phyloP scores from a whole-genome alignment of 2,888 invertebrate species.

The Amphipyra berbera region DNA sequence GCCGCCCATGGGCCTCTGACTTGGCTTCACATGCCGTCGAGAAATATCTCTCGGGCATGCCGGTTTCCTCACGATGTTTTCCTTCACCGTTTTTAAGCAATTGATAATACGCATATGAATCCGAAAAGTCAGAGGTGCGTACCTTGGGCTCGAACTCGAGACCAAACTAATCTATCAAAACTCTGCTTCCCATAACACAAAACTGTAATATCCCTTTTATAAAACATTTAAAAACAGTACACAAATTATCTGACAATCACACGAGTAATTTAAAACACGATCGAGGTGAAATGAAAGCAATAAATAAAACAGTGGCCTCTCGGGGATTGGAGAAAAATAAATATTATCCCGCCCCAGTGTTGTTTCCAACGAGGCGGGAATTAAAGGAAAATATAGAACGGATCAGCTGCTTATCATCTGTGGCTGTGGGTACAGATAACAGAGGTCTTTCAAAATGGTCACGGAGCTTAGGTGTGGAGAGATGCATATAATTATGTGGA shows the following conservation, averaged over 20 bases:
- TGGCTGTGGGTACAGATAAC: constrained; percentile 30
- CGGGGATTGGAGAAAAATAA: constrained; percentile 70
- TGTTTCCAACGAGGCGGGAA: constrained; percentile 52
- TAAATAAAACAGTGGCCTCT: constrained; percentile 72
- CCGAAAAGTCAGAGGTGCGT: too few relatives aligned
- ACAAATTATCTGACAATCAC: constrained; percentile 77
- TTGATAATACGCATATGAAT: too few relatives aligned
- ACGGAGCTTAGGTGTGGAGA: constrained; percentile 3
- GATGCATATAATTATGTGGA: too few relatives aligned
- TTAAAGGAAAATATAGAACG: constrained; percentile 59
- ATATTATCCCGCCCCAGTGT: constrained; percentile 63
- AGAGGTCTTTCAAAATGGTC: neutral
- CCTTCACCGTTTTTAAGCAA: too few relatives aligned
- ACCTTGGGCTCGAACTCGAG: too few relatives aligned
- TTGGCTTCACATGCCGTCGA: too few relatives aligned
- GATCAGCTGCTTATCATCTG: constrained; percentile 50
- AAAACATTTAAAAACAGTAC: constrained; percentile 55
- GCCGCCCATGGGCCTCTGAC: too few relatives aligned
- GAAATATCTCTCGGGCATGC: too few relatives aligned
- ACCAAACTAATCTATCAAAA: neutral
- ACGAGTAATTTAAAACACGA: constrained; percentile 78
- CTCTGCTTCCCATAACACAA: neutral
- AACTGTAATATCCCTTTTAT: constrained; percentile 17
- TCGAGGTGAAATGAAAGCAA: constrained; percentile 74
- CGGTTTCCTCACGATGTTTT: too few relatives aligned